A percentile compares a stretch with the other conserved stretches of the same genome.
Conservation (phyloP, 1,140 invertebrate genomes). For the Caenorhabditis inopinata region DNA sequence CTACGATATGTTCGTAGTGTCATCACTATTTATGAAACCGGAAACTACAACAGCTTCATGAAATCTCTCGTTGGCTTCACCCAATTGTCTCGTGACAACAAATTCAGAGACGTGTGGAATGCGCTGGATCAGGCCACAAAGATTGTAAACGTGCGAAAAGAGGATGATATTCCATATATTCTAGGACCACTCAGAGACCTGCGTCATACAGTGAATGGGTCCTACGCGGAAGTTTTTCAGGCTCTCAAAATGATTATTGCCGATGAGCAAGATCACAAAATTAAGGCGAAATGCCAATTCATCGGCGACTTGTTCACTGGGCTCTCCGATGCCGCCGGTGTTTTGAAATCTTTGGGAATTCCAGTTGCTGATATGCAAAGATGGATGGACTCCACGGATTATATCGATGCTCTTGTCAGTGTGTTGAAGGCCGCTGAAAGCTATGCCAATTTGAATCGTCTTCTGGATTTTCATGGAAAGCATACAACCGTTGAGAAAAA, state of each 20-base stretch:
- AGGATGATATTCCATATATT: neutral
- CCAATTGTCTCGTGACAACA: neutral
- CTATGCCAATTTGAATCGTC: neutral
- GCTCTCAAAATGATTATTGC: neutral
- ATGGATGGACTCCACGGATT: neutral
- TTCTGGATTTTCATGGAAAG: neutral
- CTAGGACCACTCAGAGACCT: neutral
- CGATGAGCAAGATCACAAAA: too few relatives aligned
- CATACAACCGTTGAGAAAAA: slow-evolving; percentile 1
- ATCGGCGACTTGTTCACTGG: neutral
- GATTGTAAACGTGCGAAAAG: neutral
- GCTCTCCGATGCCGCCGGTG: neutral
- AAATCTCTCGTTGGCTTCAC: neutral
- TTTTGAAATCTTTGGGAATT: neutral
- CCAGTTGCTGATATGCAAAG: neutral
- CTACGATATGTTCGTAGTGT: neutral
- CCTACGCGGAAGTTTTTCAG: neutral
- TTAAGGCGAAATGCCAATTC: neutral
- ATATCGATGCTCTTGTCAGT: neutral
- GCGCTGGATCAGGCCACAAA: neutral
- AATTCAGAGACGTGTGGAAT: neutral
- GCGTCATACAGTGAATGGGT: neutral
- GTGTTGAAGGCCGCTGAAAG: neutral
- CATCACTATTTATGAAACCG: neutral
- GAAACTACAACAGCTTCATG: neutral